Evolutionary conservation across 1,140 invertebrate genomes (phyloP).

Genomic region (Drosophila lacteicornis): DNA sequence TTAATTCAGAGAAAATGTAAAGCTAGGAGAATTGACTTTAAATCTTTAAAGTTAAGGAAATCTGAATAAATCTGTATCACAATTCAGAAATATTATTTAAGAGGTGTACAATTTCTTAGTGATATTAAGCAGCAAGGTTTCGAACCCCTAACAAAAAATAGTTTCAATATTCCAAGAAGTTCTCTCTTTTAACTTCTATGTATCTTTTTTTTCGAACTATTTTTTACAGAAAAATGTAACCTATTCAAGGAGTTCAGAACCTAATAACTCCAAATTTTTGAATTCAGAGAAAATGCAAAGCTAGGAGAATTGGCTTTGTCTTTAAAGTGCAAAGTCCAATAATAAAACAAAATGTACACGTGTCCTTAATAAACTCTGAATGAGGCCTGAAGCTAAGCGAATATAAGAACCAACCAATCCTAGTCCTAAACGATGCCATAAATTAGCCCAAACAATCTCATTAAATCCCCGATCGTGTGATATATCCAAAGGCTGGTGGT

Average conservation of each 20-base stretch:
- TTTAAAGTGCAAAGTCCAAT: background rate
- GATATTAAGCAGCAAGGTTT: background rate
- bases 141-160: background rate
- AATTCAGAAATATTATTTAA: no score
- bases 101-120: background rate
- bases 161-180: background rate
- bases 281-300: no score
- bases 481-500: slow-evolving; percentile 34
- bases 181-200: accelerated
- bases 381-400: background rate
- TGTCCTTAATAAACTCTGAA: slow-evolving; percentile 9
- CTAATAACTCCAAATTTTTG: accelerated
- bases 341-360: slow-evolving; percentile 8
- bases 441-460: slow-evolving; percentile 19
- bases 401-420: background rate
- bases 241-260: background rate
- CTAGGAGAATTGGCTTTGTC: background rate
- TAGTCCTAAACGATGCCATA: slow-evolving; percentile 22
- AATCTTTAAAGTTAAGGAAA: no score
- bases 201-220: no score
- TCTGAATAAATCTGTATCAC: background rate
- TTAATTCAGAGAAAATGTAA: no score
- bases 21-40: no score
- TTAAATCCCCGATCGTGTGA: slow-evolving; percentile 24
- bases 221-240: background rate